These are phyloP conservation scores for Empidonax traillii DNA, from an alignment of 2,113 vertebrate species.

Conservation along the genomic window DNA sequence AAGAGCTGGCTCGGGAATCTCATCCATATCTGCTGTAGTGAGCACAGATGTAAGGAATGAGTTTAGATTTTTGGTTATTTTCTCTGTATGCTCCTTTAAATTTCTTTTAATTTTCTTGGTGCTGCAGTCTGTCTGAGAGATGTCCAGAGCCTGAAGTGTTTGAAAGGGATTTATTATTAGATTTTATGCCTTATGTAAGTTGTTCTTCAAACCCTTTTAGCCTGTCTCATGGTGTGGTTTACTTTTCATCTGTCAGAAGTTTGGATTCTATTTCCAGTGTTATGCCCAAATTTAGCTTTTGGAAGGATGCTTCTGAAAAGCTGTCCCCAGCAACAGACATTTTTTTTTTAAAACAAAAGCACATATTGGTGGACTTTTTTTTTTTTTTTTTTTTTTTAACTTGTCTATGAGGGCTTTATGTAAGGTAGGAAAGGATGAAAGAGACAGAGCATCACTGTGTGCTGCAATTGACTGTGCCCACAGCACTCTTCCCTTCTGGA, in stretches of 20 bases:
- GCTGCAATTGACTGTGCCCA: not conserved
- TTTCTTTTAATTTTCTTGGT: not conserved
- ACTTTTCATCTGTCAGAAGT: slow-evolving; percentile 18
- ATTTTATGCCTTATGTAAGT: slow-evolving; percentile 15
- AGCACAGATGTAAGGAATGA: not conserved
- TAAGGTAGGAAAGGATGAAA: not conserved
- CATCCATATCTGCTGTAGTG: not conserved
- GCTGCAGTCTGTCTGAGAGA: not conserved
- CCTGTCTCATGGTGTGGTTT: not conserved
- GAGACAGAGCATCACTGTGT: not conserved
- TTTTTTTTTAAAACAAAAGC: not conserved
- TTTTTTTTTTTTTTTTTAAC: not conserved
- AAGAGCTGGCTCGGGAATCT: not conserved
- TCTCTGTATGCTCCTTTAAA: not conserved
- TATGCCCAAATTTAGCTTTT: not conserved
- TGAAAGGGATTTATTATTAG: slow-evolving; percentile 36
- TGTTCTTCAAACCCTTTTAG: not conserved
- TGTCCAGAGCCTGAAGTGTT: not conserved
- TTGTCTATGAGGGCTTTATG: not conserved
- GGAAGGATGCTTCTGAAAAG: not conserved
- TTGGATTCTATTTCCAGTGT: slow-evolving; percentile 1
- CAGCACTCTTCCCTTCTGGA: not conserved
- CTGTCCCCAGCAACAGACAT: not conserved
- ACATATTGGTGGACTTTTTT: not conserved
- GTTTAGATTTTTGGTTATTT: not conserved